Conservation (phyloP, 2,888 invertebrate species). For the Cylloceria caligata region DNA sequence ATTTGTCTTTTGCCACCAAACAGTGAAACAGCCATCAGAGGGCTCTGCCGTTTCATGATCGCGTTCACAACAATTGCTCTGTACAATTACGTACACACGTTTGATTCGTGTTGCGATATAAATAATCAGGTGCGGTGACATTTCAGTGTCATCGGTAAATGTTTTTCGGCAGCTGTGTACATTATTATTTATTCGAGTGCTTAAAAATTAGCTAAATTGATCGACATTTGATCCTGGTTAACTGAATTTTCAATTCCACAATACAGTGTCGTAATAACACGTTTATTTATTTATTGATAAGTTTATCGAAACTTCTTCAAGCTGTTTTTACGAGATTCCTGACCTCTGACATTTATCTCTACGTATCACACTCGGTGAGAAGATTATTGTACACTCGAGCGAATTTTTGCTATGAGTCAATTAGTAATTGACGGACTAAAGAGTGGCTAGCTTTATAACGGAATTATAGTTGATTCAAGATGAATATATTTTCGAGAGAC, state of each 20-base stretch:
- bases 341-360: slow-evolving; percentile 45
- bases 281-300: slow-evolving; percentile 25
- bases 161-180: not conserved
- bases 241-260: not conserved
- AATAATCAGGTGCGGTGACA: slow-evolving; percentile 9
- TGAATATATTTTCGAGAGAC: slow-evolving; percentile 59
- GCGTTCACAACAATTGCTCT: not conserved
- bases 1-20: slow-evolving; percentile 7
- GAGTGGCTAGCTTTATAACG: not conserved
- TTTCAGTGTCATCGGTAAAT: not conserved
- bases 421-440: slow-evolving; percentile 11
- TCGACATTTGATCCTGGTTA: not conserved
- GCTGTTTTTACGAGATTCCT: not conserved
- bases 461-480: slow-evolving; percentile 5
- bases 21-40: slow-evolving; percentile 15
- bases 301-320: slow-evolving; percentile 8
- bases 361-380: slow-evolving; percentile 29
- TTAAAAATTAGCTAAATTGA: slow-evolving; percentile 3
- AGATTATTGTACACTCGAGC: slow-evolving; percentile 14
- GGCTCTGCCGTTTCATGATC: not conserved
- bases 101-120: slow-evolving; percentile 4
- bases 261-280: slow-evolving; percentile 18
- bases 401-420: slow-evolving; percentile 36
- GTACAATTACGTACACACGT: not conserved
- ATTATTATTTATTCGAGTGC: not conserved